phyloP scores from a whole-genome alignment of 2,888 invertebrate genomes.

The Oxycera nigricornis region DNA sequence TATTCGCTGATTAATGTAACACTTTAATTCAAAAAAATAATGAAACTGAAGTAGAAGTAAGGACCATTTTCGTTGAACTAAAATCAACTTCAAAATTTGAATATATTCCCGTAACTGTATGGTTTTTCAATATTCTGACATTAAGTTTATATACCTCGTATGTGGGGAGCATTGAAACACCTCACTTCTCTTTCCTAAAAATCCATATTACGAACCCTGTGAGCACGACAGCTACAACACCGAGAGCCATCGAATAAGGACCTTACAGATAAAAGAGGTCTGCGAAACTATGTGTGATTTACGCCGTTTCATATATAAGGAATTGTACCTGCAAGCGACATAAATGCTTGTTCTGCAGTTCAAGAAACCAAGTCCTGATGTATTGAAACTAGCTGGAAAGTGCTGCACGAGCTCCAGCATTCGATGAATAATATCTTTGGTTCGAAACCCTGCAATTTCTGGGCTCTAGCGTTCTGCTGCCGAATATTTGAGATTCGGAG shows the following conservation, averaged over 20 bases:
- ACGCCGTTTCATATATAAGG: constrained; percentile 44
- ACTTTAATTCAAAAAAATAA: too few species aligned
- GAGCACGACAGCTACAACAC: constrained; percentile 14
- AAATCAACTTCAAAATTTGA: too few species aligned
- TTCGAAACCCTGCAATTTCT: constrained; percentile 4
- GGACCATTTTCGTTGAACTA: too few species aligned
- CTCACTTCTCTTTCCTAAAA: too few species aligned
- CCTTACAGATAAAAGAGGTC: constrained; percentile 39
- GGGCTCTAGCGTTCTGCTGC: not conserved
- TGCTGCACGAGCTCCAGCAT: constrained; percentile 5
- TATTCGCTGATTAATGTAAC: too few species aligned
- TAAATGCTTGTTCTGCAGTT: constrained; percentile 45
- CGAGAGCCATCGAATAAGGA: constrained; percentile 21
- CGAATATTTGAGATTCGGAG: constrained; percentile 14
- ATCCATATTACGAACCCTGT: too few species aligned
- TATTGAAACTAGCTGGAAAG: constrained; percentile 19
- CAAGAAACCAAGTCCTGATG: not conserved
- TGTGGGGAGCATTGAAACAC: too few species aligned
- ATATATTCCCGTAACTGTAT: too few species aligned
- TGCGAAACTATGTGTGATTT: constrained; percentile 44
- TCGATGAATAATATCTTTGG: constrained; percentile 37
- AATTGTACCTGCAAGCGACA: constrained; percentile 45
- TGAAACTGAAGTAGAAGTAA: too few species aligned
- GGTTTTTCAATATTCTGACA: too few species aligned
- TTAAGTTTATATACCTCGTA: too few species aligned